Evolutionary conservation across 2,797 vertebrate genomes (phyloP).

Genomic region (Pipistrellus pygmaeus): DNA sequence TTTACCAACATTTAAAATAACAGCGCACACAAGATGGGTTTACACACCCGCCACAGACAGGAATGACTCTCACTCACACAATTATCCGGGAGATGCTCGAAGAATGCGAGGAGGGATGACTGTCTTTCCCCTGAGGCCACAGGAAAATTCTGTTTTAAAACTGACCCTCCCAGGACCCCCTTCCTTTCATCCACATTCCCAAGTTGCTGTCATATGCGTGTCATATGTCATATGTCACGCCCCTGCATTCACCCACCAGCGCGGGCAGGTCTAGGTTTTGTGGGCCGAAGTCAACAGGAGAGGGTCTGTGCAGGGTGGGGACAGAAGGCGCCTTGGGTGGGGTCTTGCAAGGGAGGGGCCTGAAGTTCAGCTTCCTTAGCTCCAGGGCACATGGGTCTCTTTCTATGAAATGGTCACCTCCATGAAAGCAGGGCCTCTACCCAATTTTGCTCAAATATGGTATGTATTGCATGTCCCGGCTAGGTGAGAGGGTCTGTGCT

Average conservation of each 20-base stretch:
- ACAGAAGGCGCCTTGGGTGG: not conserved
- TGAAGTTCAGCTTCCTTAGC: not conserved
- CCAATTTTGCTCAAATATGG: not conserved
- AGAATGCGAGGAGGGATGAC: not conserved
- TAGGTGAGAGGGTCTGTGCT: not conserved
- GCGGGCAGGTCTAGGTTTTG: no score
- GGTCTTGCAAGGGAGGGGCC: not conserved
- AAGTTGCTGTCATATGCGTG: not conserved
- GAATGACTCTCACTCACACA: not conserved
- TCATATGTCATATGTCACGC: no score
- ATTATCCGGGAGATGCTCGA: not conserved
- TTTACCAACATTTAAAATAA: not conserved
- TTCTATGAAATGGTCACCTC: not conserved
- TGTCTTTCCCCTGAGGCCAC: not conserved
- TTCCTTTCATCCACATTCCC: not conserved
- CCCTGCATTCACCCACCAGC: not conserved
- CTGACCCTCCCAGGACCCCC: not conserved
- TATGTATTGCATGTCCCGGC: not conserved
- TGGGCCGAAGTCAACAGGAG: not conserved
- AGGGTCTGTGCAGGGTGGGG: not conserved
- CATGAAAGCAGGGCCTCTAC: not conserved
- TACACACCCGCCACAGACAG: no score
- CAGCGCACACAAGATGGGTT: not conserved
- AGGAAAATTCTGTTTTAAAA: not conserved
- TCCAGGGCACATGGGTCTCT: not conserved